Evolutionary conservation across 2,888 invertebrate species (phyloP).

Genomic region (Phania funesta): DNA sequence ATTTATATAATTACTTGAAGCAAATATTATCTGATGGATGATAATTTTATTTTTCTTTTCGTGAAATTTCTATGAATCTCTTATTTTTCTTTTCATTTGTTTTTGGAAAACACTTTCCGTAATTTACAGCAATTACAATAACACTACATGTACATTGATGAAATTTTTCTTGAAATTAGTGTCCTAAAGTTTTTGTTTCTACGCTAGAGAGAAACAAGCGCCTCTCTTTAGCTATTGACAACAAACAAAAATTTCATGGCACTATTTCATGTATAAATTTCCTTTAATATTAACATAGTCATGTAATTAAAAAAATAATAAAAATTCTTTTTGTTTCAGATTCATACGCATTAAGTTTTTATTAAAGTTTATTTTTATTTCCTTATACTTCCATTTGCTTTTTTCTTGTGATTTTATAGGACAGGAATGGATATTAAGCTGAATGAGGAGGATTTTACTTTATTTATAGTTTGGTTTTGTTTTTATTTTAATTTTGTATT

Average conservation of each 20-base stretch:
- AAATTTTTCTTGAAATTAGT: too few species aligned
- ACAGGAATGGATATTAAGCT: constrained; percentile 47
- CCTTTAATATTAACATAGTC: constrained; percentile 23
- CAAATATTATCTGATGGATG: too few species aligned
- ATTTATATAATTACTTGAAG: too few species aligned
- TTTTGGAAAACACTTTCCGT: neutral
- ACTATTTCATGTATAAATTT: too few species aligned
- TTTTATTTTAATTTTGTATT: constrained; percentile 49
- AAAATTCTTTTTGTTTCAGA: constrained; percentile 6
- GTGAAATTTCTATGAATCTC: neutral
- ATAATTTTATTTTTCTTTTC: too few species aligned
- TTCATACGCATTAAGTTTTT: constrained; percentile 36
- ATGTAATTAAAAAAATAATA: neutral
- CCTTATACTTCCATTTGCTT: constrained; percentile 26
- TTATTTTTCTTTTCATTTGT: constrained; percentile 19
- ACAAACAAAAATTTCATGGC: too few species aligned
- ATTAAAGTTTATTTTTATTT: constrained; percentile 51
- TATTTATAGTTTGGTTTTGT: constrained; percentile 28
- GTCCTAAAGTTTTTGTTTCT: too few species aligned
- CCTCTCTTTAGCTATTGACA: too few species aligned
- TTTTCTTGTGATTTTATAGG: constrained; percentile 41
- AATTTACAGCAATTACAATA: neutral
- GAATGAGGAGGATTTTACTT: constrained; percentile 36
- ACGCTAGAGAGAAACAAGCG: too few species aligned
- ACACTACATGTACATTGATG: too few species aligned